Base-by-base conservation (phyloP, 1,140 invertebrate species). In the Hormaphis cornu region DNA sequence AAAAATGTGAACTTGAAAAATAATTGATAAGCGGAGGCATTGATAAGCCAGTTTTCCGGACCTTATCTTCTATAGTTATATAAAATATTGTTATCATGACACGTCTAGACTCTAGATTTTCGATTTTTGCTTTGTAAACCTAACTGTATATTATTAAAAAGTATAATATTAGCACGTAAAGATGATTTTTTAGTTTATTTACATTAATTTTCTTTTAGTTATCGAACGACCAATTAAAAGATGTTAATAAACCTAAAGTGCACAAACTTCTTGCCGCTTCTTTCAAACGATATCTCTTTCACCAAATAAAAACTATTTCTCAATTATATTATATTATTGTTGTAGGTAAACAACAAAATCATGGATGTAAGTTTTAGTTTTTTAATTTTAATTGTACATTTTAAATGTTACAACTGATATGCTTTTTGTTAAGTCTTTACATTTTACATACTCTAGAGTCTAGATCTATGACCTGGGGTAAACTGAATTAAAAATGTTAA, bases 61-160 rank as follows among this genome's bases (percentile, higher is more conserved):
- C n/a, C n/a, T n/a, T n/a, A n/a, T n/a, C n/a, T n/a, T n/a, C n/a
- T n/a, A n/a, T n/a, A n/a, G n/a, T n/a, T n/a, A n/a, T n/a, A n/a
- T n/a, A n/a, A n/a, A n/a, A n/a, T n/a, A n/a, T n/a, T 54, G 52
- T 63, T 63, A 63, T 63, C 58, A 46, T 63, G 58, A 63, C 58
- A 63, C 58, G 58, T 63, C 58, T 33, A 26, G 58, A 28, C 42
- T 59, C 18, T 37, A 14, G 26, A 22, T 42, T 59, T 59, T 5
- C 3, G n/a, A 18, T n/a, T 20, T 53, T 53, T 30, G 30, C 9
- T 18, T 5, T 7, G 18, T 12, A 7, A 16, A n/a, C n/a, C n/a
- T n/a, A n/a, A n/a, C n/a, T n/a, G n/a, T n/a, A n/a, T 35, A n/a
- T 20, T 35, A 53, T 28, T n/a, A 53, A 30, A 30, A 28, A 12